Conservation (phyloP, 1,140 invertebrate species). For the Cepaea nemoralis region DNA sequence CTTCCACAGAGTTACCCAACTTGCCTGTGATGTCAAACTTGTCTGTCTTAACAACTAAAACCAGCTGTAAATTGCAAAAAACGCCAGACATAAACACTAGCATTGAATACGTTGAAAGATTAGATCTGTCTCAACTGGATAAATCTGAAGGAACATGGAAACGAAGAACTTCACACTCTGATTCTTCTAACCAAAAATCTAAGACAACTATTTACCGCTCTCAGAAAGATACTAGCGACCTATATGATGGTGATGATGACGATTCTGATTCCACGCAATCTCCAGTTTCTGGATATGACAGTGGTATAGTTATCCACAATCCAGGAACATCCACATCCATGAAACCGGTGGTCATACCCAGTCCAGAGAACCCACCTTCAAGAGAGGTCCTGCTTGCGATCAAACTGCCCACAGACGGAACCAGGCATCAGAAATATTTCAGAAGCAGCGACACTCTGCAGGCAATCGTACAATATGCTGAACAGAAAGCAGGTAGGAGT, state of each 20-base stretch:
- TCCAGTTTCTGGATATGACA: not conserved
- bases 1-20: not conserved
- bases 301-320: not conserved
- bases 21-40: not conserved
- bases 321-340: not conserved
- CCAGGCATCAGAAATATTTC: constrained; percentile 44
- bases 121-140: constrained; percentile 28
- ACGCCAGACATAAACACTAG: not conserved
- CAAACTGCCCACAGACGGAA: constrained; percentile 43
- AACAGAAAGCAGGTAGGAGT: constrained; percentile 39
- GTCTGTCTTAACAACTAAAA: not conserved
- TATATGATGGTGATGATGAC: constrained; percentile 41
- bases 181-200: not conserved
- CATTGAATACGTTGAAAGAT: not conserved
- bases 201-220: not conserved
- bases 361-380: constrained; percentile 13
- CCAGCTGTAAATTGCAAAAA: not conserved
- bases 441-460: constrained; percentile 33
- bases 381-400: constrained; percentile 39
- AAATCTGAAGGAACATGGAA: not conserved
- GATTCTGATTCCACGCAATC: constrained; percentile 19
- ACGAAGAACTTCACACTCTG: not conserved
- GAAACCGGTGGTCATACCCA: constrained; percentile 28
- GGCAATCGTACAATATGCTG: constrained; percentile 45
- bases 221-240: not conserved